Conservation (phyloP, 2,888 invertebrate species). For the Mactromeris polynyma region DNA sequence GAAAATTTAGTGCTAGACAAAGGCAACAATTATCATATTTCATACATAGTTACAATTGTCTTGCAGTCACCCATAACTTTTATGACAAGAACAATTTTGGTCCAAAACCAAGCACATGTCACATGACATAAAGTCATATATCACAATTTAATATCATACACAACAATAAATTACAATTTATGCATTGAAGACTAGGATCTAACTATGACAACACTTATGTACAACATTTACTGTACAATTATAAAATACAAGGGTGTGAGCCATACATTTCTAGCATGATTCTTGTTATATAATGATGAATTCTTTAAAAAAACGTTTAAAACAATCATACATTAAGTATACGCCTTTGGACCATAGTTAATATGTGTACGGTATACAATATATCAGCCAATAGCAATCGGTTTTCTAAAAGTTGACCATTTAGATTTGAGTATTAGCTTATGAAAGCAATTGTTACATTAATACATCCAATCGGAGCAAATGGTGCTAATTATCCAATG, state of each 20-base stretch:
- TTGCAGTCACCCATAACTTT: too few relatives aligned
- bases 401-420: not conserved
- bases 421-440: not conserved
- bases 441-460: not conserved
- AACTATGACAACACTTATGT: slow-evolving; percentile 5
- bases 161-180: not conserved
- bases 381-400: not conserved
- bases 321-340: too few relatives aligned
- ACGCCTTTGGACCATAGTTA: too few relatives aligned
- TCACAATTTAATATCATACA: slow-evolving; percentile 1
- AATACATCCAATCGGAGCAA: not conserved
- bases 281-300: too few relatives aligned
- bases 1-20: too few relatives aligned
- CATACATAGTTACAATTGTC: too few relatives aligned
- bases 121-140: not conserved
- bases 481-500: not conserved
- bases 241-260: not conserved
- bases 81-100: too few relatives aligned
- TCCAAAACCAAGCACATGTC: not conserved
- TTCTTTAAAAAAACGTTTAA: too few relatives aligned
- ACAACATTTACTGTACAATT: not conserved
- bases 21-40: too few relatives aligned
- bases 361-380: not conserved
- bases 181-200: not conserved
- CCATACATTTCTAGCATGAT: too few relatives aligned